phyloP scores from a whole-genome alignment of 2,113 vertebrate species.

The Anas platyrhynchos region DNA sequence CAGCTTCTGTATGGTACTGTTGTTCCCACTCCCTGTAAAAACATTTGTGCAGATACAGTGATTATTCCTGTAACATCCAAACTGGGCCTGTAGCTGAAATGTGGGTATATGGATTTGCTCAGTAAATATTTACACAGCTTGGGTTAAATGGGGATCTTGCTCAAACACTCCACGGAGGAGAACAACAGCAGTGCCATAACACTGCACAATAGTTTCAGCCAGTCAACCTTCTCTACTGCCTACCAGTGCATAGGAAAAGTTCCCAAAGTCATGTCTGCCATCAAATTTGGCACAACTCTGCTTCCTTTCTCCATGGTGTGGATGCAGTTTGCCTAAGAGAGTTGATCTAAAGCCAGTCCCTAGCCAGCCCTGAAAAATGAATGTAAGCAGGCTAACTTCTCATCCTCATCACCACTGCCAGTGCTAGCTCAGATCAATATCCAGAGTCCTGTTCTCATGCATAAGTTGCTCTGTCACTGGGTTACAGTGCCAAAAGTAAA shows the following conservation, averaged over 20 bases:
- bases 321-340: neutral
- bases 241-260: neutral
- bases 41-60: neutral
- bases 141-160: neutral
- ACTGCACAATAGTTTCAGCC: neutral
- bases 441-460: neutral
- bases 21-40: neutral
- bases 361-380: neutral
- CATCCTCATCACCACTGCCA: neutral
- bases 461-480: neutral
- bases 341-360: neutral
- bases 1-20: neutral
- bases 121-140: neutral
- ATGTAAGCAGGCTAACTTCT: neutral
- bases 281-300: neutral
- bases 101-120: neutral
- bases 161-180: rapidly evolving
- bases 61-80: neutral
- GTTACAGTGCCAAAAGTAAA: neutral
- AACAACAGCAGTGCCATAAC: neutral
- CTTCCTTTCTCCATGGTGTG: neutral
- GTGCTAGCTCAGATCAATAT: neutral
- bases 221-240: neutral
- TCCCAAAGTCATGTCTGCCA: neutral
- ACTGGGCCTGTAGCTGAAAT: neutral